phyloP scores from a whole-genome alignment of 2,113 vertebrate genomes.

The Silurus asotus region DNA sequence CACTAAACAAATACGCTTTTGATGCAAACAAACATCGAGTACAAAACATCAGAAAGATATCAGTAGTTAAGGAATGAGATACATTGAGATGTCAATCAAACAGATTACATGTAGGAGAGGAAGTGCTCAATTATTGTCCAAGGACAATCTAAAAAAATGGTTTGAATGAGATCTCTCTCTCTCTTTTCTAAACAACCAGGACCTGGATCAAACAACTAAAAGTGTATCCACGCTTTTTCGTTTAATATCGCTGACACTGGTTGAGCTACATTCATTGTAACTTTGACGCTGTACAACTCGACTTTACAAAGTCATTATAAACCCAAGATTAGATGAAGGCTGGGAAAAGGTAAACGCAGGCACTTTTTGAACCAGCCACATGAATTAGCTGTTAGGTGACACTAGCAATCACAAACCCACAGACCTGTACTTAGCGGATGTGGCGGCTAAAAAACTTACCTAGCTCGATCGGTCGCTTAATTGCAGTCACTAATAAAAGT shows the following conservation, averaged over 20 bases:
- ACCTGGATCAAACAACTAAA: neutral
- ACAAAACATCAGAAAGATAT: neutral
- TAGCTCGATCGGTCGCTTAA: neutral
- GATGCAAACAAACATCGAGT: neutral
- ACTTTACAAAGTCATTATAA: neutral
- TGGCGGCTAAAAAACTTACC: neutral
- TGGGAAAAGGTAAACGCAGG: neutral
- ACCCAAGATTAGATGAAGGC: neutral
- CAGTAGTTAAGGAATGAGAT: neutral
- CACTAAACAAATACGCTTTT: too few relatives aligned
- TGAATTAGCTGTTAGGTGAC: neutral
- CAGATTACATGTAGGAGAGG: neutral
- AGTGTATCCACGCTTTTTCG: too few relatives aligned
- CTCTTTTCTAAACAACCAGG: neutral
- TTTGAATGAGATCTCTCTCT: neutral
- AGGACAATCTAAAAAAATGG: neutral
- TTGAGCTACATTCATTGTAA: neutral
- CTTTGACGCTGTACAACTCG: neutral
- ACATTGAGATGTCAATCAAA: neutral
- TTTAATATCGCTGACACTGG: neutral
- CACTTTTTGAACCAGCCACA: neutral
- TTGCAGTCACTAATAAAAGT: neutral
- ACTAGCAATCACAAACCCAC: neutral
- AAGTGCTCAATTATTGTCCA: neutral
- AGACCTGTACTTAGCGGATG: neutral